Evolutionary conservation across 1,140 invertebrate species (phyloP), one percentile per base, ranked within the genome.

Genomic region (Sarcophaga peregrina): DNA sequence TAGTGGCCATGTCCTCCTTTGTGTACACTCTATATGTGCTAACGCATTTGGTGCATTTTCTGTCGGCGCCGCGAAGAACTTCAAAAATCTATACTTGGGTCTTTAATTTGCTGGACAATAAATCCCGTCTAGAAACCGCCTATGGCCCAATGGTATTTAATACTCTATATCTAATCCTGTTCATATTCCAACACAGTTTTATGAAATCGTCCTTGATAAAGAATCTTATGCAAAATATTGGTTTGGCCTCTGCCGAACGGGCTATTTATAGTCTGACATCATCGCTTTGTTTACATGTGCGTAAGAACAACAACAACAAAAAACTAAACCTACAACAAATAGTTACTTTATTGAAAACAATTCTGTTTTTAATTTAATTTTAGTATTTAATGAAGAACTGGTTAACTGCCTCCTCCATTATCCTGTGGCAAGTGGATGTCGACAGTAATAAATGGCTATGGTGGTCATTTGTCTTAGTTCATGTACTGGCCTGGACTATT

Each of bases 401-500:
- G 92, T 83, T 90, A 83, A 81, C 86, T 0, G 86, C 91, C 15
- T 86, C 91, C 17, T 90, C 90, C 81, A 82, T 91, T 74, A 88
- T 88, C 5, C 74, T 93, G 5, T 93, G 92, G 92, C 90, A 92
- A 82, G 83, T 93, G 10, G 86, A 92, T 83, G 90, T 91, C 1
- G 84, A 85, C 11, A 84, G 88, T 5, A 91, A 87, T 84, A 84
- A 88, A 74, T 84, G 86, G 72, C 52, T 92, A 6, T 92, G 91
- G 91, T 90, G 91, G 84, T 80, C 91, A 9, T 93, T 92, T 85
- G 86, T 89, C 8, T 82, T 88, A 8, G 84, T 92, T 17, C 93
- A 94, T 85, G 82, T 88, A 5, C 46, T 92, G n/a, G 91, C 91
- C 48, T 94, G 93, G 93, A 86, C 91, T 20, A 87, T 93, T n/a